A percentile compares a stretch with the other conserved stretches of the same genome.
These are phyloP conservation scores for Phenganax marumi DNA, from an alignment of 92 coral and sea anemone species.

Conservation along the genomic window DNA sequence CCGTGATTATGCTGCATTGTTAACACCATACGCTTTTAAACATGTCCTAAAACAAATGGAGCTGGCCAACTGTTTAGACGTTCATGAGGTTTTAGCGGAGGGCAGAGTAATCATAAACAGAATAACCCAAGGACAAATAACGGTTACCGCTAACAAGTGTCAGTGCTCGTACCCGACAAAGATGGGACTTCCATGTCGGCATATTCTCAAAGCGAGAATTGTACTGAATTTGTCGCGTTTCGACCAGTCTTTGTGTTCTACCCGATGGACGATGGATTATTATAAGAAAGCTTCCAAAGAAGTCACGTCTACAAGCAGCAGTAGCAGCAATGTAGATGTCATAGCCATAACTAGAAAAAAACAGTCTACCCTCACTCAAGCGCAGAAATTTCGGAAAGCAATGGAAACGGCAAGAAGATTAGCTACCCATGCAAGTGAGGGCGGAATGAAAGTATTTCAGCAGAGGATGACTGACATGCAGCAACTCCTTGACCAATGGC, in stretches of 20 bases:
- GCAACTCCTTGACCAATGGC: neutral
- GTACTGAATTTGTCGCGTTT: constrained; percentile 52
- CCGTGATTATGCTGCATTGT: constrained; percentile 35
- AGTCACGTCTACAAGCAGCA: constrained; percentile 11
- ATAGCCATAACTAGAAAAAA: constrained; percentile 17
- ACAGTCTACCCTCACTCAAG: constrained; percentile 39
- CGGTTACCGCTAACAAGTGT: constrained; percentile 34
- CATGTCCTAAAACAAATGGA: constrained; percentile 27
- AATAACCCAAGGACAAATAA: constrained; percentile 10
- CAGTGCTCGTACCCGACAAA: constrained; percentile 49
- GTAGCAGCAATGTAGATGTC: constrained; percentile 2
- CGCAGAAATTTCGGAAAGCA: constrained; percentile 44
- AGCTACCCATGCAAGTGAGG: neutral
- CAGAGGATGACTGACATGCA: neutral
- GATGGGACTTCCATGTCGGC: constrained; percentile 61
- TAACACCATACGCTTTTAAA: constrained; percentile 60
- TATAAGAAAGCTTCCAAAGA: constrained; percentile 35
- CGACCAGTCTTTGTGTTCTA: constrained; percentile 36
- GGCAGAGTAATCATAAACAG: constrained; percentile 32
- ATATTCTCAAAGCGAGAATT: constrained; percentile 55
- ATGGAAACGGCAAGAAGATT: neutral
- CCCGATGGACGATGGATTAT: constrained; percentile 59
- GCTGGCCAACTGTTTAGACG: constrained; percentile 40
- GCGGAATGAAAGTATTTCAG: neutral
- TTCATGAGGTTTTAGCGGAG: constrained; percentile 24